These are phyloP conservation scores for Cydia strobilella DNA, from an alignment of 1,140 invertebrate genomes.

Conservation along the genomic window DNA sequence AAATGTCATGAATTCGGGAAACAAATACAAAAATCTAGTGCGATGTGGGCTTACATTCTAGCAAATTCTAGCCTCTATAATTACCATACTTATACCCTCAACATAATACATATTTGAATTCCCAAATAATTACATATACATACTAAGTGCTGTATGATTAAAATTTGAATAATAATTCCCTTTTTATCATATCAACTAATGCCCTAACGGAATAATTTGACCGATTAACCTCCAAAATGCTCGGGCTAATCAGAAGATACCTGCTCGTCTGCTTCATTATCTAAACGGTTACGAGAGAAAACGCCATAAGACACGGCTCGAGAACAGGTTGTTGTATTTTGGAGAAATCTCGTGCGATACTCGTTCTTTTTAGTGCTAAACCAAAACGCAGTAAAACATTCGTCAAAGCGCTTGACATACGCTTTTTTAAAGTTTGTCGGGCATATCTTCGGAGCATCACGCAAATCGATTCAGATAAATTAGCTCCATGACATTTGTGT, in stretches of 20 bases:
- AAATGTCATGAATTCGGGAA: too few species aligned
- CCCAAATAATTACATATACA: background rate
- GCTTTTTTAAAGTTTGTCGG: background rate
- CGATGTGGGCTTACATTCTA: too few species aligned
- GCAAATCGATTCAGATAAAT: slow-evolving; percentile 26
- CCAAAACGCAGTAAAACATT: background rate
- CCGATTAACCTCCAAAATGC: slow-evolving; percentile 25
- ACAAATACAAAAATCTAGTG: too few species aligned
- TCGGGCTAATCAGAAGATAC: slow-evolving; percentile 12
- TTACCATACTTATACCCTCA: too few species aligned
- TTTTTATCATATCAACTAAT: background rate
- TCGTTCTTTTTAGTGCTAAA: background rate
- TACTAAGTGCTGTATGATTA: background rate
- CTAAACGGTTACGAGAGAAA: slow-evolving; percentile 35
- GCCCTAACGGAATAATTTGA: slow-evolving; percentile 16
- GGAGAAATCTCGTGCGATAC: slow-evolving; percentile 35
- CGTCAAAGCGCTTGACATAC: background rate
- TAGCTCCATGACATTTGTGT: slow-evolving; percentile 19
- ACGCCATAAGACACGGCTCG: slow-evolving; percentile 34
- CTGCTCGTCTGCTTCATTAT: slow-evolving; percentile 25
- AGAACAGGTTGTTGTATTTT: slow-evolving; percentile 28
- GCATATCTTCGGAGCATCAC: slow-evolving; percentile 27
- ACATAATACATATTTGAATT: background rate
- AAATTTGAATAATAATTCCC: background rate
- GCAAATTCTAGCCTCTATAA: too few species aligned